These are phyloP conservation scores for Diglossa cyanea DNA, from an alignment of 2,797 vertebrate species.

Conservation along the genomic window DNA sequence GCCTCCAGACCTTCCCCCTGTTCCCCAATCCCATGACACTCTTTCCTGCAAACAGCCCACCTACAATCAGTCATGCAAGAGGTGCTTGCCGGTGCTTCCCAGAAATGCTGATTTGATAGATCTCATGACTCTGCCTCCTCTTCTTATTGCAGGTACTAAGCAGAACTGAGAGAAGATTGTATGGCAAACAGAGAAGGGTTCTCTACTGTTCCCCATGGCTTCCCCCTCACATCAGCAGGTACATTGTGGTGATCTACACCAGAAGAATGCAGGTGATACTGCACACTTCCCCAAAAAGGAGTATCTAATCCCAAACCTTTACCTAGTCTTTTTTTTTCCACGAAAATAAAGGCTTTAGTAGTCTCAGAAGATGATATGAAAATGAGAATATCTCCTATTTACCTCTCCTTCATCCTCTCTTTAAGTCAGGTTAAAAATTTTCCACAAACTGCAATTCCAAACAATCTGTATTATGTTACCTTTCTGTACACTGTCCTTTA, in stretches of 20 bases:
- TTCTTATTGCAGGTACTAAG: not conserved
- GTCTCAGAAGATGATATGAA: not conserved
- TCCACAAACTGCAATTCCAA: not conserved
- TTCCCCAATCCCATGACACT: not conserved
- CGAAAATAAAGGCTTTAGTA: not conserved
- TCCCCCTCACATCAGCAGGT: not conserved
- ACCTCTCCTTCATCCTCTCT: not conserved
- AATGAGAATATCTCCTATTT: constrained; percentile 10
- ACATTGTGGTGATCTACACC: rapidly evolving
- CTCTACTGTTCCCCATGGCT: not conserved
- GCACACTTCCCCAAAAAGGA: not conserved
- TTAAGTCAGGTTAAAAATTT: not conserved
- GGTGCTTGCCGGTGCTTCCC: constrained; percentile 2
- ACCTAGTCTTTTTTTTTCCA: not conserved
- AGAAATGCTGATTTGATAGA: not conserved
- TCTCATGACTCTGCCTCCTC: not conserved
- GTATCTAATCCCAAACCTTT: not conserved
- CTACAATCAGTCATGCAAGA: not conserved
- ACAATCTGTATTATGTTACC: not conserved
- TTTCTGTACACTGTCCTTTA: not conserved
- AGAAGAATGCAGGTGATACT: not conserved
- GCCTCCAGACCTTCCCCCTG: not conserved
- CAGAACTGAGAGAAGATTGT: not conserved
- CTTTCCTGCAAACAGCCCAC: not conserved
- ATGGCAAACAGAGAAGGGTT: not conserved